Conservation (phyloP, 2,888 invertebrate species). For the Lordiphosa andalusiaca region DNA sequence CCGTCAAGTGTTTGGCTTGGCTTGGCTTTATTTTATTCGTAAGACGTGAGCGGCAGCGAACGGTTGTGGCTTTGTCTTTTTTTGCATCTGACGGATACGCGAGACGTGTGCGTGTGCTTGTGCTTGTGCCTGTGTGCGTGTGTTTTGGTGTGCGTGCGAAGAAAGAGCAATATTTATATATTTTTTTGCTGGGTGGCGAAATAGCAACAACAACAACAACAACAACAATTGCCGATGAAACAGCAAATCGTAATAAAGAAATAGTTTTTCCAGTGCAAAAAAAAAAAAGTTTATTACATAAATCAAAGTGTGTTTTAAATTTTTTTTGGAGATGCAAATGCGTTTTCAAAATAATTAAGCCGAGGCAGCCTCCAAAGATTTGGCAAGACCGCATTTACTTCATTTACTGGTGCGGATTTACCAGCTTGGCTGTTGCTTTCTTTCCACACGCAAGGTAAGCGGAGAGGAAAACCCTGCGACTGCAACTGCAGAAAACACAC, state of each 20-base stretch:
- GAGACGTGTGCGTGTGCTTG: slow-evolving; percentile 36
- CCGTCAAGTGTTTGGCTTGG: slow-evolving; percentile 68
- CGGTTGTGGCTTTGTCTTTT: slow-evolving; percentile 70
- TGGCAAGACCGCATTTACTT: slow-evolving; percentile 29
- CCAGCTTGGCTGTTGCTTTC: not conserved
- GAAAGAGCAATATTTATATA: slow-evolving; percentile 68
- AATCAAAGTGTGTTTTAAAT: slow-evolving; percentile 49
- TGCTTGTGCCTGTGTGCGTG: slow-evolving; percentile 22
- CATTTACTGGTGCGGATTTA: slow-evolving; percentile 23
- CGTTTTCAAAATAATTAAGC: slow-evolving; percentile 44
- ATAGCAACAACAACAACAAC: slow-evolving; percentile 26
- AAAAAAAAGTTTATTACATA: slow-evolving; percentile 52
- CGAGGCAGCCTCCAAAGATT: slow-evolving; percentile 26
- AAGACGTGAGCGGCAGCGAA: slow-evolving; percentile 69
- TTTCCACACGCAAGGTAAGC: slow-evolving; percentile 28
- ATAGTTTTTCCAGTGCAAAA: slow-evolving; percentile 69
- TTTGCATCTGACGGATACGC: slow-evolving; percentile 63
- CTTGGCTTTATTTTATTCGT: slow-evolving; percentile 60
- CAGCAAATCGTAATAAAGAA: slow-evolving; percentile 30
- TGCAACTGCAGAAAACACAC: slow-evolving; percentile 9
- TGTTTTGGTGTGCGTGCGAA: slow-evolving; percentile 58
- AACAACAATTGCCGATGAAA: slow-evolving; percentile 57
- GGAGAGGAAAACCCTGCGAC: slow-evolving; percentile 18
- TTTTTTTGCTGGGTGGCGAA: slow-evolving; percentile 45
- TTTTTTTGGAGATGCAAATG: slow-evolving; percentile 54